Evolutionary conservation across 2,113 vertebrate species (phyloP).

Genomic region (Campylomormyrus tamandua): DNA sequence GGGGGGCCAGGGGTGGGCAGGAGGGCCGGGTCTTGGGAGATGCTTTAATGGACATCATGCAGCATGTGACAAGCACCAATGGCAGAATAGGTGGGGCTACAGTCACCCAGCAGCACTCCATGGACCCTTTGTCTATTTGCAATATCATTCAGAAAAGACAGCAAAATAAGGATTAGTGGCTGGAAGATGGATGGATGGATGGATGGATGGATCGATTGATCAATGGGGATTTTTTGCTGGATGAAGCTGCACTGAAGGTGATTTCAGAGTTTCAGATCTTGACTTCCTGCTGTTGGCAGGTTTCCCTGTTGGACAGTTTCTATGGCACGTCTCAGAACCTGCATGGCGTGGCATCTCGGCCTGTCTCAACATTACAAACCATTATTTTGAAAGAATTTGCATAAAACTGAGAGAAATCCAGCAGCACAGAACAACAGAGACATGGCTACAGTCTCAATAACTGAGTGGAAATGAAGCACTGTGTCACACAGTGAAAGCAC

Average conservation of each 20-base stretch:
- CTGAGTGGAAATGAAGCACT: neutral
- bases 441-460: neutral
- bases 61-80: slow-evolving; percentile 16
- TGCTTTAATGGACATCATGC: slow-evolving; percentile 34
- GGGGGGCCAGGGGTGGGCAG: neutral
- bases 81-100: neutral
- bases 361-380: neutral
- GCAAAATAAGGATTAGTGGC: neutral
- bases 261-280: neutral
- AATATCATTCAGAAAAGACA: neutral
- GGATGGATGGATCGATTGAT: neutral
- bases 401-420: neutral
- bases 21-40: slow-evolving; percentile 24
- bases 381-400: neutral
- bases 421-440: neutral
- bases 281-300: neutral
- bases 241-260: neutral
- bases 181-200: neutral
- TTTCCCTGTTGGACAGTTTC: neutral
- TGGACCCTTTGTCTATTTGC: neutral
- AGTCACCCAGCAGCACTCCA: slow-evolving; percentile 24
- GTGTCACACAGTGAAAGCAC: neutral
- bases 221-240: neutral
- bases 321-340: neutral
- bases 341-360: neutral